Evolutionary conservation across 1,140 invertebrate genomes (phyloP).

Genomic region (Euwallacea fornicatus): DNA sequence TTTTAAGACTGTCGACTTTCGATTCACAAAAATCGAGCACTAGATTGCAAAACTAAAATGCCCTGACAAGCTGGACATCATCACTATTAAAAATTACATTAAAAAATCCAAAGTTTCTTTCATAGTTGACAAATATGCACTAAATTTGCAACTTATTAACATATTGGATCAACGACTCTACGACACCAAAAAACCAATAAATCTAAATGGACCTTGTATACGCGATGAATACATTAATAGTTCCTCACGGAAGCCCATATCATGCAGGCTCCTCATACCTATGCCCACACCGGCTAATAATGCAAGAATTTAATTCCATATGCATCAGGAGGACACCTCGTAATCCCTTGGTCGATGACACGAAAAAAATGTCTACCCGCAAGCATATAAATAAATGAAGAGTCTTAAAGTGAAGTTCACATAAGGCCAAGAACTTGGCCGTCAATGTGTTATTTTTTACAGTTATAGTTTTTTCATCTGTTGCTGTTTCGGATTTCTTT

Average conservation of each 20-base stretch:
- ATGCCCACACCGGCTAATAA: conserved; percentile 6
- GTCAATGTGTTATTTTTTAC: conserved; percentile 15
- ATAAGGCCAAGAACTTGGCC: conserved; percentile 32
- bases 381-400: conserved; percentile 33
- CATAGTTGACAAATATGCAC: too few species aligned
- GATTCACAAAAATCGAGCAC: too few species aligned
- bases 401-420: conserved; percentile 4
- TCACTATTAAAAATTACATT: too few species aligned
- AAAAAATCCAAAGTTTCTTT: too few species aligned
- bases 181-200: too few species aligned
- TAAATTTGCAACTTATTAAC: too few species aligned
- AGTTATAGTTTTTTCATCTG: conserved; percentile 19
- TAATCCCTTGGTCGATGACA: conserved; percentile 34
- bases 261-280: background rate
- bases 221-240: conserved; percentile 4
- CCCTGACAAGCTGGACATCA: too few species aligned
- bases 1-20: too few species aligned
- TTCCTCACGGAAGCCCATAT: conserved; percentile 7
- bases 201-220: background rate
- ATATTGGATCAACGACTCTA: too few species aligned
- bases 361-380: conserved; percentile 27
- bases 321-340: conserved; percentile 19
- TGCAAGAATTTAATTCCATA: conserved; percentile 19
- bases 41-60: too few species aligned
- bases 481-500: conserved; percentile 3